Evolutionary conservation across 2,888 invertebrate genomes (phyloP), one percentile per base, ranked within the genome.

Genomic region (Antheraea yamamai): DNA sequence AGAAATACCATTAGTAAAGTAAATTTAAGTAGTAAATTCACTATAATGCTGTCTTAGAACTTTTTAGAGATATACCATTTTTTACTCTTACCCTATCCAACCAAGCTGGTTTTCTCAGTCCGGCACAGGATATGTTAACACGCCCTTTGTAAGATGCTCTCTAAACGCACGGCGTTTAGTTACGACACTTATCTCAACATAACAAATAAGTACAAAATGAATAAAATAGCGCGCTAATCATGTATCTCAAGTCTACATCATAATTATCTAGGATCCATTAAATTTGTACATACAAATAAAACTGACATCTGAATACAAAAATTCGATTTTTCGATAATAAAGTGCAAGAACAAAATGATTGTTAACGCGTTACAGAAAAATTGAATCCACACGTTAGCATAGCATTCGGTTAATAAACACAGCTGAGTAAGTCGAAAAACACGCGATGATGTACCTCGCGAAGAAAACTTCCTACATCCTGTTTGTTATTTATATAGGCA

Each of bases 381-480:
- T 55, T 20, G 55, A 20, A 55, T 20, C 20, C 20, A 55, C 1
- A 20, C 7, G 2, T 18, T 18, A 18, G 52, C 52, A 52, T 18
- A 52, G 52, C 4, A 52, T 52, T 52, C 16, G 0, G 6, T 14
- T 3, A 18, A 52, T 16, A 52, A 52, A 55, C 20, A n/a, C 55
- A 55, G 20, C 18, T 55, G 18, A 55, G 18, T 55, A 20, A 26
- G 26, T 26, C 23, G 64, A 68, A 35, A 66, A 66, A 12, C 26
- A 66, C 26, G 66, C 12, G 30, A 16, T 18, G 26, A 18, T 35
- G 14, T 6, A 4, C 68, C 30, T 83, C 80, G 90, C 82, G 85
- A 92, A 92, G 92, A 93, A 92, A 93, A 92, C 85, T 83, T 85
- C 81, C 84, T 76, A 88, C 86, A 90, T 91, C 91, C 91, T 91